A percentile compares a stretch with the other conserved stretches of the same genome.
Evolutionary conservation across 2,888 invertebrate species (phyloP).

Genomic region (Acanthosepion pharaonis): DNA sequence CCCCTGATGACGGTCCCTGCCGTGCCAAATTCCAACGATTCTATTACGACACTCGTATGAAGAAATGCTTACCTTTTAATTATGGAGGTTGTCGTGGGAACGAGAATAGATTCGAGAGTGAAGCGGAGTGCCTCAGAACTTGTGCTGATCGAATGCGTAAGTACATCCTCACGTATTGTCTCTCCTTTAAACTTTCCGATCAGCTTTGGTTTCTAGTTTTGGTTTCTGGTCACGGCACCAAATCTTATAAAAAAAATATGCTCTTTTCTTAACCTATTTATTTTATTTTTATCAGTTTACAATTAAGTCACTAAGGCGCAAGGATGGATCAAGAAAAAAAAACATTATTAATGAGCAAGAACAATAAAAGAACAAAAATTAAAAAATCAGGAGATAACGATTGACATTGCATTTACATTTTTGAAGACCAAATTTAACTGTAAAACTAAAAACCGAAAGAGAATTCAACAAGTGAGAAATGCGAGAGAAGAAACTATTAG

Average conservation of each 20-base stretch:
- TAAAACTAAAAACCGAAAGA: too few species aligned
- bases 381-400: too few species aligned
- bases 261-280: background rate
- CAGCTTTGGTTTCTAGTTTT: background rate
- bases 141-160: constrained; percentile 72
- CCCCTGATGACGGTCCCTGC: constrained; percentile 88
- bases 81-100: constrained; percentile 93
- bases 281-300: too few species aligned
- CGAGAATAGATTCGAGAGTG: constrained; percentile 85
- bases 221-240: background rate
- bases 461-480: too few species aligned
- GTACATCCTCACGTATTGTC: constrained; percentile 41
- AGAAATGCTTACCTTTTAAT: constrained; percentile 86
- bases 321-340: too few species aligned
- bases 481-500: too few species aligned
- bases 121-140: constrained; percentile 73
- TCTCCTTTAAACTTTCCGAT: background rate
- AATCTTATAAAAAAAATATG: background rate
- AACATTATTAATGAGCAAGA: too few species aligned
- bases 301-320: too few species aligned
- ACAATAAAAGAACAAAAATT: too few species aligned
- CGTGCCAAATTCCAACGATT: constrained; percentile 90
- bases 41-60: constrained; percentile 84
- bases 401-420: too few species aligned
- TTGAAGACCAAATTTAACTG: too few species aligned